phyloP scores from a whole-genome alignment of 1,140 invertebrate species.

The Druon quercuslanigerum region DNA sequence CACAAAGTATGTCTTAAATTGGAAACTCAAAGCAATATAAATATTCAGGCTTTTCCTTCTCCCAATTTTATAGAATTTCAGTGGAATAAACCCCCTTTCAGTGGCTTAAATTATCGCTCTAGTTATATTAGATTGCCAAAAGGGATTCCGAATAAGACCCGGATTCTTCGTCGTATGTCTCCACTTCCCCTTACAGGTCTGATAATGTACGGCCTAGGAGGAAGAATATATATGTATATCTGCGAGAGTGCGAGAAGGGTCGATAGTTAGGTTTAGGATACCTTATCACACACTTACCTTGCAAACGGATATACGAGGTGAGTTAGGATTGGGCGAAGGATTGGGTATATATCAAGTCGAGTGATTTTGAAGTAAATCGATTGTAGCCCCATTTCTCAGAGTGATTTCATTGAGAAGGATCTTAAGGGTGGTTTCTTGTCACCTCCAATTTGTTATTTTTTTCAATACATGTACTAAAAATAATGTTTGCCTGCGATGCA shows the following conservation, averaged over 20 bases:
- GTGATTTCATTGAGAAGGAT: conserved; percentile 24
- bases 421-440: not conserved
- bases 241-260: conserved; percentile 2
- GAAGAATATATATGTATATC: conserved; percentile 1
- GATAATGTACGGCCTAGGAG: conserved; percentile 6
- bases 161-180: conserved; percentile 25
- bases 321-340: conserved; percentile 1
- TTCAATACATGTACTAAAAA: no score
- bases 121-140: conserved; percentile 3
- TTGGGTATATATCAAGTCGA: conserved; percentile 16
- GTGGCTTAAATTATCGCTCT: conserved; percentile 1
- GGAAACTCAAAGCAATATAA: no score
- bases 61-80: not conserved
- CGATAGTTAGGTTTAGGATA: conserved; percentile 27
- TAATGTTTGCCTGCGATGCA: no score
- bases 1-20: no score
- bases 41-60: no score
- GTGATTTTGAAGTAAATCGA: conserved; percentile 56
- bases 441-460: no score
- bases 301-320: not conserved
- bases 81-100: not conserved
- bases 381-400: conserved; percentile 52
- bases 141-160: conserved; percentile 11
- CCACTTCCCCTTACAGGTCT: not conserved
- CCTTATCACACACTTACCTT: not conserved